Base-by-base conservation (phyloP, 1,140 invertebrate genomes). In the Drosophila funebris region DNA sequence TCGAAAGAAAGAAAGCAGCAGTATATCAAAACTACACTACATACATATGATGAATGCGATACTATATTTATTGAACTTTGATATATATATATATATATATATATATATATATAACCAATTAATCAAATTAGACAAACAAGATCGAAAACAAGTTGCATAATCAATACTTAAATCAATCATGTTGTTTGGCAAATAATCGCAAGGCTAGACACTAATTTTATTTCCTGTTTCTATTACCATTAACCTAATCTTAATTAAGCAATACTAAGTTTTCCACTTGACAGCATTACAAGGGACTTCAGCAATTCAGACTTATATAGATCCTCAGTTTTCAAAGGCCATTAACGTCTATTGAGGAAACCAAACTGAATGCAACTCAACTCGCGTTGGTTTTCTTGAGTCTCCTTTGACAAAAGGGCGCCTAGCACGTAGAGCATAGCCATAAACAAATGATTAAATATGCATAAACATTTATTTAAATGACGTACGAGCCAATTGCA, bases 361-460 rank as follows among this genome's bases (percentile, higher is more conserved):
- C 13, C 24, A 14, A 41, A 18, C 13, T 11, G 41, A 3, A 11
- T 3, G n/a, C 22, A 48, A 11, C 18, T 24, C 16, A 44, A 63
- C 5, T 13, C 7, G 24, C 16, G 29, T 54, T 36, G 13, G 60
- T 39, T 54, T 67, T 20, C 6, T 43, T 33, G 29, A 5, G 39
- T 43, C 58, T 53, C 39, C 14, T 39, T 36, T 63, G 22, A 36
- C 58, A 53, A 14, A 54, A 70, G 58, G 67, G 67, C 60, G 67
- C 60, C 60, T 63, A 31, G 48, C 66, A 44, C 46, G 66, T 60
- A 69, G 46, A 53, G 46, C 37, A 41, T 1, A 63, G 29, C 48
- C 67, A 71, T 71, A 71, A 71, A 66, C 31, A 71, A 39, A 50
- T 71, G 61, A 57, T 57, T 71, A 71, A 71, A 64, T 71, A 66